Evolutionary conservation across 2,797 vertebrate species (phyloP), one percentile per base, ranked within the genome.

Genomic region (Agapornis canus): DNA sequence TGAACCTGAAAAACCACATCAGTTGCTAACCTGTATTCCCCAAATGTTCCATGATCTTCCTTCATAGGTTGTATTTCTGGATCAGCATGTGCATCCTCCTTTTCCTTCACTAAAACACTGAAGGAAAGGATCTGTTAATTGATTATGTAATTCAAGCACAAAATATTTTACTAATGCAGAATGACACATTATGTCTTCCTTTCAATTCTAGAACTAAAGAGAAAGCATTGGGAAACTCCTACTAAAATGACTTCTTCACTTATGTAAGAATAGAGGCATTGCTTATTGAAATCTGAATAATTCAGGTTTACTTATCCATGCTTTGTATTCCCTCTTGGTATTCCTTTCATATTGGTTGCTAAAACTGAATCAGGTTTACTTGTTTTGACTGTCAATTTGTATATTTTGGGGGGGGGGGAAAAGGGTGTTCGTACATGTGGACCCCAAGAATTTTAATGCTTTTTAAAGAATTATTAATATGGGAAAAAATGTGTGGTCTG

Each of bases 31-130:
- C 99, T 99, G 98, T 99, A 99, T 98, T 99, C 99, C 97, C 99
- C 99, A 98, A 99, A 99, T 25, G 99, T 99, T 94, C 99, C 99
- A 95, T 99, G 99, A 39, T 99, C 99, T 81, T 99, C 99, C 97
- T 99, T 99, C 99, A 99, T 99, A 68, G 99, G 99, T 89, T 99
- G 99, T 96, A 99, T 99, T 98, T 99, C 99, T 27, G 99, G 99
- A 95, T 99, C 99, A 37, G 99, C 99, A 86, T 99, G 99, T 37
- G 99, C 99, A 54, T 99, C 99, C 96, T 99, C 99, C 84, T 99
- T 99, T 97, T 99, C 99, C 98, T 99, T 99, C 92, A 99, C 99
- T 99, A 89, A 92, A 95, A 97, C 66, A 82, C 79, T 94, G 10
- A 94, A 91, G 10, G 39, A 82, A 79, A 90, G 48, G 8, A 75